Evolutionary conservation across 1,140 invertebrate species (phyloP).

Genomic region (Archivesica marissinica): DNA sequence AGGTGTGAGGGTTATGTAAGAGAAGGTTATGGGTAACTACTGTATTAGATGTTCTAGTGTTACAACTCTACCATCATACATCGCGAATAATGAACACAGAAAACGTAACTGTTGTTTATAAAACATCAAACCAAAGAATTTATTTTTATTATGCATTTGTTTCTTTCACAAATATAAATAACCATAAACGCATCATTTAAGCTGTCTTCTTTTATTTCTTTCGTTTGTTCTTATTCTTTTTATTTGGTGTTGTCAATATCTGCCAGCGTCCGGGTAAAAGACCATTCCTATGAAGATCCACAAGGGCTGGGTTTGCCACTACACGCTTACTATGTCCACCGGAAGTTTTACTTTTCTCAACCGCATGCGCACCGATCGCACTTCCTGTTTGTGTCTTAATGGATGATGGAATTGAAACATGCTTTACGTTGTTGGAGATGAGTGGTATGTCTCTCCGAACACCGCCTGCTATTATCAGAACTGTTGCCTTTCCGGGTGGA

Average conservation of each 20-base stretch:
- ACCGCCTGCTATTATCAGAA: slow-evolving; percentile 21
- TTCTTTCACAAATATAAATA: slow-evolving; percentile 21
- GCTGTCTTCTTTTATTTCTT: background rate
- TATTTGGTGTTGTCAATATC: slow-evolving; percentile 26
- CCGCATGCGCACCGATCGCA: background rate
- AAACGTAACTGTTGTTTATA: too few species aligned
- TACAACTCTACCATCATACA: too few species aligned
- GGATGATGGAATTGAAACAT: background rate
- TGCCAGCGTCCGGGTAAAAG: slow-evolving; percentile 41
- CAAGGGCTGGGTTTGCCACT: slow-evolving; percentile 18
- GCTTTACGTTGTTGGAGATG: slow-evolving; percentile 23
- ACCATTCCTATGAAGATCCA: slow-evolving; percentile 32
- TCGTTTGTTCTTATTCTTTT: slow-evolving; percentile 3
- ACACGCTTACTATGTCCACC: background rate
- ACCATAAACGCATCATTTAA: background rate
- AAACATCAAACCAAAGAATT: slow-evolving; percentile 7
- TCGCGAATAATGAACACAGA: too few species aligned
- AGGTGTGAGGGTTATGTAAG: too few species aligned
- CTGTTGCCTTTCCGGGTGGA: slow-evolving; percentile 22
- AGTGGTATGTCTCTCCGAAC: slow-evolving; percentile 1
- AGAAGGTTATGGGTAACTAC: too few species aligned
- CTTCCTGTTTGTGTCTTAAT: slow-evolving; percentile 4
- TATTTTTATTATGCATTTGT: slow-evolving; percentile 10
- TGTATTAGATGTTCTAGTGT: too few species aligned
- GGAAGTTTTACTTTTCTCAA: background rate